Evolutionary conservation across 2,888 invertebrate species (phyloP).

Genomic region (Aleiodes leptofemur): DNA sequence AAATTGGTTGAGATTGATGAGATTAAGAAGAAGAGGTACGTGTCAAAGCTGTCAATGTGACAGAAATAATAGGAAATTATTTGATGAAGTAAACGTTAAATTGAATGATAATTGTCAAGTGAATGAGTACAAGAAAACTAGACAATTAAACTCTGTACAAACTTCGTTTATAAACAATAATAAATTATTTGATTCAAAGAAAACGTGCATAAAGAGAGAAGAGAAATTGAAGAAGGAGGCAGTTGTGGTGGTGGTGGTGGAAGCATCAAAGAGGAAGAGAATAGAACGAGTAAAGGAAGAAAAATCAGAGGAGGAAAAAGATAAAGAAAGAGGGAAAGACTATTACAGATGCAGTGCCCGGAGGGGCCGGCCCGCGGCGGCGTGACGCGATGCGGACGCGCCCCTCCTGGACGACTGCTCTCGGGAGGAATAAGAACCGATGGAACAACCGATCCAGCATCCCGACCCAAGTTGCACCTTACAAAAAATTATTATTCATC

Average conservation of each 20-base stretch:
- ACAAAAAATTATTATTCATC: constrained; percentile 16
- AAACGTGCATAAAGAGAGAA: too few relatives aligned
- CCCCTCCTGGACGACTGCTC: constrained; percentile 61
- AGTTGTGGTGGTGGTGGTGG: not conserved
- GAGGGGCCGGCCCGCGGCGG: constrained; percentile 71
- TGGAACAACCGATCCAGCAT: constrained; percentile 36
- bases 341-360: constrained; percentile 73
- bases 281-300: constrained; percentile 3
- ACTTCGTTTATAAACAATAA: constrained; percentile 1
- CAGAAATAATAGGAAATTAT: not conserved
- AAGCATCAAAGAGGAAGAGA: not conserved
- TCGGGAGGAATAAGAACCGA: constrained; percentile 62
- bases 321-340: constrained; percentile 57
- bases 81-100: not conserved
- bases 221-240: too few relatives aligned
- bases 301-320: constrained; percentile 28
- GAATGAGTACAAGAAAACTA: too few relatives aligned
- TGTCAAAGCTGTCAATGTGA: constrained; percentile 8
- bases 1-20: constrained; percentile 14
- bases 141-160: not conserved
- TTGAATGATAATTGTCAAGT: not conserved
- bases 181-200: not conserved
- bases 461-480: not conserved
- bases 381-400: constrained; percentile 75
- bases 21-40: not conserved